phyloP scores from a whole-genome alignment of 2,797 vertebrate species.

The Myotis planiceps region DNA sequence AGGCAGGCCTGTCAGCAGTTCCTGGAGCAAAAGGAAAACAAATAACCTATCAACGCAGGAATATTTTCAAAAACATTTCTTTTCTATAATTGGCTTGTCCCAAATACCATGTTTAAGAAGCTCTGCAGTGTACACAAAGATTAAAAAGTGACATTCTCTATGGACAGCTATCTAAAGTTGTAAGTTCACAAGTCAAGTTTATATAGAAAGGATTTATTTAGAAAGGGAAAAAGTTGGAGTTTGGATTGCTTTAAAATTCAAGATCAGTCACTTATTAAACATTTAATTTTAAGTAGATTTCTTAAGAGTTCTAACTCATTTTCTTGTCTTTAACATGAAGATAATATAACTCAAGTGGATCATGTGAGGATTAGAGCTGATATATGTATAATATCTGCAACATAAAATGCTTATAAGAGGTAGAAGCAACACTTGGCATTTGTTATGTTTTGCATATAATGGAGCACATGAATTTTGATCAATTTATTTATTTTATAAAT shows the following conservation, averaged over 20 bases:
- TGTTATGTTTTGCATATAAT: not conserved
- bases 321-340: not conserved
- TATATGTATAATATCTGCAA: not conserved
- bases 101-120: not conserved
- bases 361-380: not conserved
- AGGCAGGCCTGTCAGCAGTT: not conserved
- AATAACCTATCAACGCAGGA: not conserved
- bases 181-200: not conserved
- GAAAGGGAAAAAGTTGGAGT: not conserved
- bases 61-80: not conserved
- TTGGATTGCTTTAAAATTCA: conserved; percentile 4
- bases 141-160: not conserved
- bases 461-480: not conserved
- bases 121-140: not conserved
- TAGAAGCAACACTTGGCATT: not conserved
- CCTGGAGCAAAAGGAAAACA: not conserved
- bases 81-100: not conserved
- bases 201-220: not conserved
- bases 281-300: not conserved
- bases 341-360: not conserved
- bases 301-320: not conserved
- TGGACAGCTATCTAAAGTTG: not conserved
- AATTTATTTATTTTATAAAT: not conserved
- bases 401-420: not conserved
- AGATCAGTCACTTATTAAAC: not conserved